Base-by-base conservation (phyloP, 2,797 vertebrate genomes). In the Oryzias sinensis region DNA sequence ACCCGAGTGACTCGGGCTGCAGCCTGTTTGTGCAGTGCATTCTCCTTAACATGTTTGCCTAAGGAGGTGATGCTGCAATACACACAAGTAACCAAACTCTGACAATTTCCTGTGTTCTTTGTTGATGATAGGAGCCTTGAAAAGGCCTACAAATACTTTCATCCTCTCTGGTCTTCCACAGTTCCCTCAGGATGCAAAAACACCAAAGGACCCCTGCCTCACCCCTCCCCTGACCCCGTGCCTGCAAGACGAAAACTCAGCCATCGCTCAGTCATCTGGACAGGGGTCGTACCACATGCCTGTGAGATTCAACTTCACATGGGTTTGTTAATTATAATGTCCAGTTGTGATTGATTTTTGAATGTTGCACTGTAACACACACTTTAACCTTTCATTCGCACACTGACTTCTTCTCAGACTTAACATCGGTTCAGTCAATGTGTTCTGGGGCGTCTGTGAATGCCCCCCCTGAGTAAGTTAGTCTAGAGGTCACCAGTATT, bases 391-490 rank as follows among this genome's bases (percentile, higher is more conserved):
- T 52, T 59, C 53, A 52, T 45, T 13, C 54, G 53, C 6, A 65
- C 59, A 43, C 60, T 4, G 0, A 68, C 44, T 53, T 16, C 63
- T 86, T 89, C 81, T 80, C 81, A 89, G 81, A 80, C 72, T 62
- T 75, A 70, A 61, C 76, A 66, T 66, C 71, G 22, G 8, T 27
- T 20, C 37, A 70, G 49, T 65, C 57, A 77, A 76, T 70, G 62
- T 45, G 49, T 52, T 67, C 51, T 1, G 7, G 46, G 61, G 64
- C 55, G 49, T 65, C 83, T 65, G 55, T 60, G 46, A 49, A 67
- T 73, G 54, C 74, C 68, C 27, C 14, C 57, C 42, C 58, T 8
- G 51, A 69, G 79, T 62, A 61, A 68, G 62, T 68, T 25, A 60
- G 69, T 74, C 74, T 45, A 0, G 68, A 79, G 76, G 77, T 84